These are phyloP conservation scores for Anthoscopus minutus DNA, from an alignment of 2,113 vertebrate genomes.

Conservation along the genomic window DNA sequence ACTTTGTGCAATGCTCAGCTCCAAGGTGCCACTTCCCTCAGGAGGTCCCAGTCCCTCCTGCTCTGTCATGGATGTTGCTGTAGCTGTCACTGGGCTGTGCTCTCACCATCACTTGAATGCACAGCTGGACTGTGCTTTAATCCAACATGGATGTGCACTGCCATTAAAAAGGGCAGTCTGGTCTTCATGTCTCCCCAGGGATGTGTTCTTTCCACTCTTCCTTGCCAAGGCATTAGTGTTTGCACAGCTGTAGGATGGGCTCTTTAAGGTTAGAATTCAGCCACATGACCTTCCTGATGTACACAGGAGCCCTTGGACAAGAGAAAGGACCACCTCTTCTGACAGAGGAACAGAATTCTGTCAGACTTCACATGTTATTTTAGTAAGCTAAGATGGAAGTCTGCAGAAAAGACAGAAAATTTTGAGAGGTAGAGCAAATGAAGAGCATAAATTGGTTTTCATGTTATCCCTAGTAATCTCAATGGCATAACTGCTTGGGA, in stretches of 20 bases:
- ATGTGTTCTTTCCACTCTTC: not conserved
- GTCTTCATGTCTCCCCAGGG: not conserved
- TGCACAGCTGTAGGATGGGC: slow-evolving; percentile 1
- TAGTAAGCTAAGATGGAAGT: not conserved
- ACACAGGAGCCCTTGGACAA: not conserved
- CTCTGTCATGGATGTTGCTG: fast-evolving
- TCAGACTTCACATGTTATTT: not conserved
- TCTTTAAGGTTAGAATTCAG: not conserved
- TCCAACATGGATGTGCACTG: fast-evolving
- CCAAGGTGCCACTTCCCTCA: not conserved
- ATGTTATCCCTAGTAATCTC: not conserved
- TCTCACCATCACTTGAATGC: not conserved
- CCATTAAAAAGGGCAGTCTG: not conserved
- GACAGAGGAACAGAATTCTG: not conserved
- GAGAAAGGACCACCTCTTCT: not conserved
- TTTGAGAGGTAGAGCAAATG: not conserved
- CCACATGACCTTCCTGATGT: not conserved
- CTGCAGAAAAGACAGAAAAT: not conserved
- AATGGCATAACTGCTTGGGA: not conserved
- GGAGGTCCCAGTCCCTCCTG: not conserved
- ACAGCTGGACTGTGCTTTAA: not conserved
- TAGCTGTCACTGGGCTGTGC: not conserved
- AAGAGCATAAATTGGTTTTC: not conserved
- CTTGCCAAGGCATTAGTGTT: not conserved
- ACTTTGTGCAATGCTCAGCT: not conserved